Conservation (phyloP, 2,888 invertebrate species). For the Venustoraphidia nigricollis region DNA sequence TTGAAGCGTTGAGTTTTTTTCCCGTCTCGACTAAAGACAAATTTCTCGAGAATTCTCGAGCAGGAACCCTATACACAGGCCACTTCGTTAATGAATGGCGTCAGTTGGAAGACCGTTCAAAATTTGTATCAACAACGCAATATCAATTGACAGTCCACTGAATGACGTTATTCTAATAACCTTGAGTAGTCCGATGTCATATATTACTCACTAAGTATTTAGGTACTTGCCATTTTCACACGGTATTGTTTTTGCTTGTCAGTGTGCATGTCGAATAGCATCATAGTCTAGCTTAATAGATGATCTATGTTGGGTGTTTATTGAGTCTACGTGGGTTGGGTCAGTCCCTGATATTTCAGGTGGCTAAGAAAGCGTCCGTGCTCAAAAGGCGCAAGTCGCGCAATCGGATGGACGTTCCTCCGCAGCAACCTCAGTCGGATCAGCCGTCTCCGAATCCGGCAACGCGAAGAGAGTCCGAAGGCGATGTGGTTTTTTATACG, state of each 20-base stretch:
- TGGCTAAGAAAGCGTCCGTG: conserved; percentile 58
- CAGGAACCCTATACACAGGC: no score
- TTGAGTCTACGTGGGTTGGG: conserved; percentile 31
- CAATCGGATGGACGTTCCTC: conserved; percentile 41
- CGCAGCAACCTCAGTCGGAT: conserved; percentile 10
- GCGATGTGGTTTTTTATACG: conserved; percentile 47
- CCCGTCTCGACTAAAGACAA: no score
- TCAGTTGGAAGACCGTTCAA: no score
- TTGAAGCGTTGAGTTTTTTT: no score
- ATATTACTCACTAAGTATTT: no score
- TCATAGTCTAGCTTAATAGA: conserved; percentile 9
- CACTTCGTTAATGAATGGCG: no score
- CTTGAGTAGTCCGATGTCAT: no score
- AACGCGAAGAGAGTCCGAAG: conserved; percentile 36
- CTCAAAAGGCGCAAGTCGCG: conserved; percentile 52
- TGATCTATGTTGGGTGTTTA: conserved; percentile 27
- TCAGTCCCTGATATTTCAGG: conserved; percentile 56
- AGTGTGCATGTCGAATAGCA: no score
- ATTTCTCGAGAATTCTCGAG: no score
- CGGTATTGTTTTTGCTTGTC: conserved; percentile 7
- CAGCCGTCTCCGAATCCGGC: conserved; percentile 15
- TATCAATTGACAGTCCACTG: no score
- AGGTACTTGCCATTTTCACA: background rate
- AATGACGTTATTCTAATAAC: no score
- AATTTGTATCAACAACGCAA: no score